These are phyloP conservation scores for Ypsolopha sequella DNA, from an alignment of 2,888 invertebrate genomes.

Conservation along the genomic window DNA sequence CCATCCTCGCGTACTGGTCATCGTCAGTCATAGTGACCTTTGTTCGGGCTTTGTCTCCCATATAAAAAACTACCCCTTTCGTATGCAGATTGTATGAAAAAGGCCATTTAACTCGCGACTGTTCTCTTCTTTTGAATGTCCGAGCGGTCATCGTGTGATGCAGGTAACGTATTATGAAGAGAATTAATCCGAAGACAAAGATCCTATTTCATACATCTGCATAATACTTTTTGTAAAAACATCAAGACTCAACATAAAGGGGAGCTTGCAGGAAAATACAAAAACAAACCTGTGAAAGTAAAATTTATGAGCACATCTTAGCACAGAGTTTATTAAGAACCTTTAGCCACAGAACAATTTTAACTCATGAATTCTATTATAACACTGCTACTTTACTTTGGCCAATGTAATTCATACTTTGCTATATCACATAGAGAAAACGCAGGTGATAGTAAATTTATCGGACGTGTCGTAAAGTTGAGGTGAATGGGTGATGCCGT, in stretches of 20 bases:
- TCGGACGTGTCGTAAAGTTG: background rate
- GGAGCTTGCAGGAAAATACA: too few relatives aligned
- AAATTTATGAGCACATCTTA: too few relatives aligned
- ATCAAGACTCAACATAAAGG: too few relatives aligned
- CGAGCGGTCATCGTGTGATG: slow-evolving; percentile 33
- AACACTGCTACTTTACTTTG: too few relatives aligned
- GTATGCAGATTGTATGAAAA: slow-evolving; percentile 39
- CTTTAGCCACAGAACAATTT: too few relatives aligned
- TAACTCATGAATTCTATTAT: too few relatives aligned
- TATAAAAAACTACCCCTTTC: slow-evolving; percentile 47
- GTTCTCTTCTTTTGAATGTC: slow-evolving; percentile 39
- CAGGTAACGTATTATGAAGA: background rate
- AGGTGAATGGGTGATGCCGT: slow-evolving; percentile 2
- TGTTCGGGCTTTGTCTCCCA: slow-evolving; percentile 46
- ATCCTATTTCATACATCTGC: background rate
- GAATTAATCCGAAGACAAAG: background rate
- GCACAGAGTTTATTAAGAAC: too few relatives aligned
- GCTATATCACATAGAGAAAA: too few relatives aligned
- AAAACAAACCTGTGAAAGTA: too few relatives aligned
- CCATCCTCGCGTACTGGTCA: slow-evolving; percentile 49
- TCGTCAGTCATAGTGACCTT: slow-evolving; percentile 58
- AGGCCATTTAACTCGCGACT: slow-evolving; percentile 36
- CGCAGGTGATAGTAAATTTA: background rate
- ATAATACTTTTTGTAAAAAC: too few relatives aligned
- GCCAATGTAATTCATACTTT: too few relatives aligned